Conservation (phyloP, 2,888 invertebrate genomes). For the Stenolophus ochropezus region DNA sequence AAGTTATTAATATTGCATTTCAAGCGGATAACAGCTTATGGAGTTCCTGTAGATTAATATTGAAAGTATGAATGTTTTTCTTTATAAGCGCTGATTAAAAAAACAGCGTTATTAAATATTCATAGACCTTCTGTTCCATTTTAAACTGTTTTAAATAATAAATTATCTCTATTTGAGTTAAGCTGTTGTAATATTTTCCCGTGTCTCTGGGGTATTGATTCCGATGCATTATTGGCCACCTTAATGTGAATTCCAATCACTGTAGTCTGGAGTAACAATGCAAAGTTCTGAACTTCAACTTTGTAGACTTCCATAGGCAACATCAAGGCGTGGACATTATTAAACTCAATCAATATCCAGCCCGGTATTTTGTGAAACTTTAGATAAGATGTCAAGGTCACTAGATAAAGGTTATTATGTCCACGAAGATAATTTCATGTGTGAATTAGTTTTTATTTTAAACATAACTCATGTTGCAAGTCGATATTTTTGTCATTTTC, state of each 20-base stretch:
- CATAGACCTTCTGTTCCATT: neutral
- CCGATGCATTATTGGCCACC: constrained; percentile 7
- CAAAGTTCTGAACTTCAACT: constrained; percentile 29
- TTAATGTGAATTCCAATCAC: constrained; percentile 23
- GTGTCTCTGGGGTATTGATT: constrained; percentile 13
- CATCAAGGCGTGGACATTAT: constrained; percentile 37
- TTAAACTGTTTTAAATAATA: neutral
- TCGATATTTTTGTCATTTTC: constrained; percentile 21
- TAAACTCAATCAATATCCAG: constrained; percentile 43
- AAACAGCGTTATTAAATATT: no score
- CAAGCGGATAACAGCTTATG: no score
- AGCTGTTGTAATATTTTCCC: neutral
- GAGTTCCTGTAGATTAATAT: no score
- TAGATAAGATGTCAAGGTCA: constrained; percentile 49
- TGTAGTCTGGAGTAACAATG: constrained; percentile 3
- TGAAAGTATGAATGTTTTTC: no score
- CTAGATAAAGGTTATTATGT: constrained; percentile 32
- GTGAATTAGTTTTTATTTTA: constrained; percentile 8
- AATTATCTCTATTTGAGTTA: neutral
- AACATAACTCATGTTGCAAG: neutral
- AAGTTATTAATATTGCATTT: no score
- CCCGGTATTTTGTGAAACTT: constrained; percentile 36
- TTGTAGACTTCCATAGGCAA: neutral
- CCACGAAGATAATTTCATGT: constrained; percentile 23
- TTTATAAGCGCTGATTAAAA: no score